Evolutionary conservation across 2,888 invertebrate genomes (phyloP), one percentile per base, ranked within the genome.

Genomic region (Agrotis clavis): DNA sequence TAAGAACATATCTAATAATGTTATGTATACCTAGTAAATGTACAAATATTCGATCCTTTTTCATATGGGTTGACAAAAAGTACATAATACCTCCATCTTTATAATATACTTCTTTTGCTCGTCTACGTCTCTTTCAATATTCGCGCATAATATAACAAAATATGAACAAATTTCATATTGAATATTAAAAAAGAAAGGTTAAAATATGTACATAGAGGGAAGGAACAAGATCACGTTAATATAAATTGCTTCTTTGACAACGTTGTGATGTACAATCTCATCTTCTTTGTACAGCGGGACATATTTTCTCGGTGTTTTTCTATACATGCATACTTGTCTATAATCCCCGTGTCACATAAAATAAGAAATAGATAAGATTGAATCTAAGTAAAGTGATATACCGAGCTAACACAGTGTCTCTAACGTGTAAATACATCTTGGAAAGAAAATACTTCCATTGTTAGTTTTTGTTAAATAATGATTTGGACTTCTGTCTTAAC

Each of bases 211-310:
- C 45, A 71, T 21, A 35, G 35, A 47, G 35, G 51, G 65, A 11
- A 41, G 25, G 41, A 69, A 72, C 68, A 56, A 68, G 62, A 82
- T 79, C 30, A 78, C 51, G 51, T 69, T 78, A 60, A 79, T 72
- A 72, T 53, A 78, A 82, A 79, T 78, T 69, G 83, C 50, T 72
- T 78, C 67, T 78, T 78, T 69, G 73, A 68, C 19, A 60, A 66
- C 65, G 63, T 68, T 66, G 21, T 63, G 51, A 62, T 65, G 67
- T 71, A 71, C 67, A 63, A 67, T 63, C 62, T 68, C 45, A 25
- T 72, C 25, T 59, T 54, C 47, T 35, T 53, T 63, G 54, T 53
- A 48, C 9, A 47, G n/a, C 14, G 62, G 21, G 11, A 56, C 54
- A 63, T 60, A 41, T 53, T 76, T 56, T 19, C n/a, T 18, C 51